Conservation (phyloP, 2,113 vertebrate species). For the Passer domesticus region DNA sequence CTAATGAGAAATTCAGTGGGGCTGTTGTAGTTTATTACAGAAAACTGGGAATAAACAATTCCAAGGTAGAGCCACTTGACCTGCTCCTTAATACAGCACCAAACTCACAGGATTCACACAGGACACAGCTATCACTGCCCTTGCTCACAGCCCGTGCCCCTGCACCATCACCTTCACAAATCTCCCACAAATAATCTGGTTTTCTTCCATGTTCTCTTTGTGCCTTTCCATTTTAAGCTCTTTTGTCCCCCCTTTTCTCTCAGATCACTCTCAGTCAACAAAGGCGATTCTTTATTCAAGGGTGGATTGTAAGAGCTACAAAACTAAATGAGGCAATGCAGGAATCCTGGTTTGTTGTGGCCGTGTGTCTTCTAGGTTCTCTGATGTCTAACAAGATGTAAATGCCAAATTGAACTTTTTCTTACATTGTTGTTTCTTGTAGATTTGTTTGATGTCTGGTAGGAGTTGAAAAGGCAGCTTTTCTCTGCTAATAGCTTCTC, state of each 20-base stretch:
- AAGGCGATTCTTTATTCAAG: not conserved
- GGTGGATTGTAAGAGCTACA: not conserved
- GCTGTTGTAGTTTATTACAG: not conserved
- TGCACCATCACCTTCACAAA: not conserved
- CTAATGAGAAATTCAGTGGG: not conserved
- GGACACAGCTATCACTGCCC: not conserved
- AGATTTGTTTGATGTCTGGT: slow-evolving; percentile 51
- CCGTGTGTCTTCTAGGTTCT: not conserved
- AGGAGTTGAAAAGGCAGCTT: slow-evolving; percentile 35
- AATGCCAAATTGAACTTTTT: slow-evolving; percentile 19
- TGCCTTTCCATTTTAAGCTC: not conserved
- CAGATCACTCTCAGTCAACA: not conserved
- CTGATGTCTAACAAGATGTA: slow-evolving; percentile 36
- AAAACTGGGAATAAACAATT: not conserved
- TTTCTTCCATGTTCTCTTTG: not conserved
- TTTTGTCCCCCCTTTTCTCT: not conserved
- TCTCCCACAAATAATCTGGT: not conserved
- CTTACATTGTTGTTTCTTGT: slow-evolving; percentile 47
- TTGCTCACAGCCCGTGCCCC: not conserved
- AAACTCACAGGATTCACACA: not conserved
- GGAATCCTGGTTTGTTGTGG: not conserved
- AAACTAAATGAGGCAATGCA: not conserved
- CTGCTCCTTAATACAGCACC: not conserved
- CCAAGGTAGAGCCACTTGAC: not conserved
- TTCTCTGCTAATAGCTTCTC: slow-evolving; percentile 41